These are phyloP conservation scores for Hypsibius dujardini DNA, from an alignment of 1,140 invertebrate genomes.

Conservation along the genomic window DNA sequence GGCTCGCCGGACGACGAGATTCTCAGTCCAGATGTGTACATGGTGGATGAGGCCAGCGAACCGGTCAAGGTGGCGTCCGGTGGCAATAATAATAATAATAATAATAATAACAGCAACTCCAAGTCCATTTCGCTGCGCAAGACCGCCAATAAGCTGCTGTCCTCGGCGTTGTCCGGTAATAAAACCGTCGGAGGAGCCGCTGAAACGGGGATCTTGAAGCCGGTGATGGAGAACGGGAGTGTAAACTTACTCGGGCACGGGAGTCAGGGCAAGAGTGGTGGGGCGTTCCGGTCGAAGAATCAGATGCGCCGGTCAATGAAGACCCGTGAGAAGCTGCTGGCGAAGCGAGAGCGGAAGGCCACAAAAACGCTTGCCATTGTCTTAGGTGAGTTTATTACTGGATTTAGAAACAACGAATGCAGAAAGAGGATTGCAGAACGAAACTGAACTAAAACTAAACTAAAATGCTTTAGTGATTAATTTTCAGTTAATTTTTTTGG, in stretches of 20 bases:
- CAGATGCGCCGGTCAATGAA: constrained; percentile 19
- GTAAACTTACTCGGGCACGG: constrained; percentile 30
- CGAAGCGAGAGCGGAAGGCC: constrained; percentile 89
- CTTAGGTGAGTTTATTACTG: constrained; percentile 51
- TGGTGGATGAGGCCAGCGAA: background rate
- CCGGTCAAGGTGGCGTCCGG: too few species aligned
- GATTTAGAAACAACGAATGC: too few species aligned
- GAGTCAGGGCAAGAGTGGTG: constrained; percentile 27
- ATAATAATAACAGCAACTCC: too few species aligned
- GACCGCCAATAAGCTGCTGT: too few species aligned
- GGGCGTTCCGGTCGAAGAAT: background rate
- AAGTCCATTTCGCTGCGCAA: too few species aligned
- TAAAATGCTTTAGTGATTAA: too few species aligned
- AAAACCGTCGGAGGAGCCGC: too few species aligned
- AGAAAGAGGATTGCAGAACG: too few species aligned
- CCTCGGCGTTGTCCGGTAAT: too few species aligned
- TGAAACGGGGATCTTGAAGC: constrained; percentile 40
- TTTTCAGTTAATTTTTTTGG: too few species aligned
- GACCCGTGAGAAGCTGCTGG: constrained; percentile 65
- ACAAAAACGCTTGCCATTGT: constrained; percentile 98
- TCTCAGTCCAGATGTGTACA: background rate
- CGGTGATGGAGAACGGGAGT: constrained; percentile 60
- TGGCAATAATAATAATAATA: too few species aligned
- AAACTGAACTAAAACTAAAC: too few species aligned
- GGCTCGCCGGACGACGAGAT: background rate